These are phyloP conservation scores for Horisme vitalbata DNA, from an alignment of 2,888 invertebrate genomes.

Conservation along the genomic window DNA sequence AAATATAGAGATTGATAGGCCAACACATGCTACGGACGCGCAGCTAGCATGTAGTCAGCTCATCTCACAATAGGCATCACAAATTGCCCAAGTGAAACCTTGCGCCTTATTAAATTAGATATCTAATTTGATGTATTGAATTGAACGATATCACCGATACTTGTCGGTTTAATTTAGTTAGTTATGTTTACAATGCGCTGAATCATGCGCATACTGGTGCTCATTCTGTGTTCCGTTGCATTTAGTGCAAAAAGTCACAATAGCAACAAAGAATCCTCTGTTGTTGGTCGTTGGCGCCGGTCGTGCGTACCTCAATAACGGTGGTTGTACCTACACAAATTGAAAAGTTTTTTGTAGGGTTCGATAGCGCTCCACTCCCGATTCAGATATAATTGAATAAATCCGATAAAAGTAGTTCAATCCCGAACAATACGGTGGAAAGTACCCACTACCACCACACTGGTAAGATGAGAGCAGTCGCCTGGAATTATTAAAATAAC, in stretches of 20 bases:
- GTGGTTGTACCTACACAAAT: slow-evolving; percentile 63
- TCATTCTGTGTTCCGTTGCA: slow-evolving; percentile 59
- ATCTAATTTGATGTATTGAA: slow-evolving; percentile 54
- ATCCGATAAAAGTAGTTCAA: slow-evolving; percentile 29
- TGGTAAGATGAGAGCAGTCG: no score
- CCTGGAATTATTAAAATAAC: no score
- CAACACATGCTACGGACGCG: no score
- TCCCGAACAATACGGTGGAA: no score
- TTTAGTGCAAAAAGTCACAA: slow-evolving; percentile 71
- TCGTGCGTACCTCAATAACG: slow-evolving; percentile 73
- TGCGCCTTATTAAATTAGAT: slow-evolving; percentile 42
- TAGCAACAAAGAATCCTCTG: slow-evolving; percentile 47
- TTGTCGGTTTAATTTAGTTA: slow-evolving; percentile 64
- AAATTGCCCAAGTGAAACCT: slow-evolving; percentile 45
- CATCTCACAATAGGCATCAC: slow-evolving; percentile 37
- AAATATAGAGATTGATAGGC: no score
- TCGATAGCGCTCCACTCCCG: slow-evolving; percentile 59
- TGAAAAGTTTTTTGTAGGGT: slow-evolving; percentile 68
- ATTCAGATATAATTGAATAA: slow-evolving; percentile 66
- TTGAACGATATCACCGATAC: slow-evolving; percentile 57
- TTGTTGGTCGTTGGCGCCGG: slow-evolving; percentile 47
- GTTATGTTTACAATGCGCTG: slow-evolving; percentile 69
- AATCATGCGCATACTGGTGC: slow-evolving; percentile 46
- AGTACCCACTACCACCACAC: no score
- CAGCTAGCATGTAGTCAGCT: no score